Evolutionary conservation across 1,140 invertebrate genomes (phyloP).

Genomic region (Neuroterus valhalla): DNA sequence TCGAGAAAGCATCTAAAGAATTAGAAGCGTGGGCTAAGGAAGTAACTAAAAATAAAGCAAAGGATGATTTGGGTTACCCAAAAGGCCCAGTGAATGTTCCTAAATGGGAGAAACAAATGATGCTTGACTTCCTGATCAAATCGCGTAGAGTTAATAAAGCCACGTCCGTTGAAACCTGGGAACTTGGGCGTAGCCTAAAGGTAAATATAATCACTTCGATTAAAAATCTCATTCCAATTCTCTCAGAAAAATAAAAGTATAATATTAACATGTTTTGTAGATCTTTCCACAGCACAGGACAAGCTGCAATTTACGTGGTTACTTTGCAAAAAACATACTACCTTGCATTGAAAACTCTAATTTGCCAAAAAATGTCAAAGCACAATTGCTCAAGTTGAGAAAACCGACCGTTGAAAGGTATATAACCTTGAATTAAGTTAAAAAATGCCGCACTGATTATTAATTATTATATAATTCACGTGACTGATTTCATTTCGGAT

Average conservation of each 20-base stretch:
- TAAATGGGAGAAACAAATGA: background rate
- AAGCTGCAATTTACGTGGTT: background rate
- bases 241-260: background rate
- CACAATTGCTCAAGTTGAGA: background rate
- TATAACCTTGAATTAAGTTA: background rate
- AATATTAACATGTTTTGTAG: background rate
- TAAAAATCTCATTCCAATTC: background rate
- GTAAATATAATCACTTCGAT: background rate
- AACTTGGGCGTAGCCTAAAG: background rate
- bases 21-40: background rate
- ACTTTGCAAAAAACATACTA: background rate
- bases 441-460: background rate
- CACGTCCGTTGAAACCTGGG: background rate
- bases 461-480: background rate
- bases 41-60: background rate
- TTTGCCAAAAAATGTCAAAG: background rate
- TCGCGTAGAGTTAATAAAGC: background rate
- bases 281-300: background rate
- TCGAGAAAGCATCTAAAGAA: background rate
- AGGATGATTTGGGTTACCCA: background rate
- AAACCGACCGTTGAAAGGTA: background rate
- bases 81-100: background rate
- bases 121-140: background rate
- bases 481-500: too few relatives aligned
- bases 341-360: background rate